Percentiles rank a stretch among this genome's conserved stretches.
phyloP scores from a whole-genome alignment of 2,888 invertebrate species.

The Hypomecis punctinalis region DNA sequence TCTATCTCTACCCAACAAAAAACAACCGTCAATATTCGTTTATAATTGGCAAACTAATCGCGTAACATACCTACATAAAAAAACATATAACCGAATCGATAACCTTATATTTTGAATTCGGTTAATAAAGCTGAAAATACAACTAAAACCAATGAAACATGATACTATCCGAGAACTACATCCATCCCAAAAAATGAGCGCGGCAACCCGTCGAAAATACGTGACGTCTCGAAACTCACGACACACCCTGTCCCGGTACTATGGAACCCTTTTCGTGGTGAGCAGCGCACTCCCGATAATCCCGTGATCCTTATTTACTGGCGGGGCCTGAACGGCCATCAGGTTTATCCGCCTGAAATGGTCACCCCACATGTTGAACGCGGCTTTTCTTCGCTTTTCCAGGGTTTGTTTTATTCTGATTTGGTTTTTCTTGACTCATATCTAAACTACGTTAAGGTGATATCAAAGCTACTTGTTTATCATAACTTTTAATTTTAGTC shows the following conservation, averaged over 20 bases:
- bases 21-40: too few species aligned
- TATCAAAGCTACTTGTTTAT: too few species aligned
- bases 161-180: not conserved
- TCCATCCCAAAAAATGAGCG: conserved; percentile 2
- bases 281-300: conserved; percentile 72
- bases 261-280: conserved; percentile 63
- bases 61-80: too few species aligned
- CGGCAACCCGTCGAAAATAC: conserved; percentile 13
- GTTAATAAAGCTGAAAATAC: not conserved
- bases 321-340: conserved; percentile 55
- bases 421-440: not conserved
- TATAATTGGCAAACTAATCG: too few species aligned
- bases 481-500: too few species aligned
- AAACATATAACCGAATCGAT: too few species aligned
- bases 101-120: too few species aligned
- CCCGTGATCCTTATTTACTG: conserved; percentile 78
- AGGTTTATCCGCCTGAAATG: conserved; percentile 51
- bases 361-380: conserved; percentile 48
- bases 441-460: not conserved
- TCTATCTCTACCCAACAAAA: too few species aligned
- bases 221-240: conserved; percentile 17
- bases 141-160: not conserved
- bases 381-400: conserved; percentile 35
- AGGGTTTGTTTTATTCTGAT: conserved; percentile 26
- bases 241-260: conserved; percentile 29